Evolutionary conservation across 1,140 invertebrate genomes (phyloP).

Genomic region (Heliothis virescens): DNA sequence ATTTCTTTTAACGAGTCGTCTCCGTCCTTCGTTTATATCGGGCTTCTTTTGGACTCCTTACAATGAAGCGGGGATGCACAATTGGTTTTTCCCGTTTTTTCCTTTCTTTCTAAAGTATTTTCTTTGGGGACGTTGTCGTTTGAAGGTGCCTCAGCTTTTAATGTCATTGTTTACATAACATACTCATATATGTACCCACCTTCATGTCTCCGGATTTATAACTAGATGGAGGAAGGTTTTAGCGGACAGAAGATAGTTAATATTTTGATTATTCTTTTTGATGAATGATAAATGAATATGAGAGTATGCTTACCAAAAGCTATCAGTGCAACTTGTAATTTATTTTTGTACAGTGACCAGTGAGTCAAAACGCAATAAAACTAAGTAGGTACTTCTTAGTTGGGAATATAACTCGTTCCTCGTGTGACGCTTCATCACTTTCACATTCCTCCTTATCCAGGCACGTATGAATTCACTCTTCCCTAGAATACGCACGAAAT

Average conservation of each 20-base stretch:
- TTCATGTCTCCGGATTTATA: not conserved
- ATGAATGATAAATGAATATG: no score
- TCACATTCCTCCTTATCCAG: constrained; percentile 62
- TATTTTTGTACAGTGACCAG: constrained; percentile 1
- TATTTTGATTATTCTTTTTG: no score
- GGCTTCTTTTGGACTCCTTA: constrained; percentile 61
- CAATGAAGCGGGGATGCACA: constrained; percentile 60
- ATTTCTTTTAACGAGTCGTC: constrained; percentile 65
- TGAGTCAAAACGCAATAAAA: constrained; percentile 40
- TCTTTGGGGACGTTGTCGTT: constrained; percentile 56
- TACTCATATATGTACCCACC: constrained; percentile 29
- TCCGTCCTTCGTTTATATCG: constrained; percentile 59
- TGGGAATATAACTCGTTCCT: constrained; percentile 42
- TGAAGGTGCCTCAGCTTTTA: constrained; percentile 51
- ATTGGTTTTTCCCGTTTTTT: constrained; percentile 63
- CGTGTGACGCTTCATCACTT: constrained; percentile 61
- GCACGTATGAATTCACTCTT: constrained; percentile 65
- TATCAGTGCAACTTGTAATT: not conserved
- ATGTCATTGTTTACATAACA: constrained; percentile 44
- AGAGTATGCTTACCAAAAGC: not conserved
- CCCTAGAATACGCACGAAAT: constrained; percentile 44
- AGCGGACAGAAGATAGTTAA: no score
- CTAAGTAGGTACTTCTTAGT: constrained; percentile 38
- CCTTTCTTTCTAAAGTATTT: constrained; percentile 59
- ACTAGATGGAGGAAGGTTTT: not conserved